A percentile compares a stretch with the other conserved stretches of the same genome.
phyloP scores from a whole-genome alignment of 1,140 invertebrate species.

The Daktulosphaira vitifoliae region DNA sequence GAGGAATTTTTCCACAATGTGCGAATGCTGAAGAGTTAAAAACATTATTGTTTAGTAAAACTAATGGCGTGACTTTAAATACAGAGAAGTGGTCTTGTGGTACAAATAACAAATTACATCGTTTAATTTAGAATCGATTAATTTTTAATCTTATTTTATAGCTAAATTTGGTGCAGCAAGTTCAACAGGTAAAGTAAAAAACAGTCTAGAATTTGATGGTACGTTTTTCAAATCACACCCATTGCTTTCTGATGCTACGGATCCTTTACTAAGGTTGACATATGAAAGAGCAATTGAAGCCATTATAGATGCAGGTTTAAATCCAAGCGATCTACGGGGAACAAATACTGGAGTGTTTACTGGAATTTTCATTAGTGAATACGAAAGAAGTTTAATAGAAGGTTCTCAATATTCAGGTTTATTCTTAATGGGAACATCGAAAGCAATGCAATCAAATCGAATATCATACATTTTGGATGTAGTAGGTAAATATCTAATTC shows the following conservation, averaged over 20 bases:
- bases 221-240: conserved; percentile 39
- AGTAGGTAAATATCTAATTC: conserved; percentile 2
- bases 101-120: neutral
- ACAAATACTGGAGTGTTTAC: conserved; percentile 12
- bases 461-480: conserved; percentile 40
- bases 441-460: conserved; percentile 59
- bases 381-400: too few relatives aligned
- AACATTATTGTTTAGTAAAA: conserved; percentile 47
- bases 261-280: conserved; percentile 35
- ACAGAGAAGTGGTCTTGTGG: conserved; percentile 7
- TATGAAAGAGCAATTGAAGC: conserved; percentile 31
- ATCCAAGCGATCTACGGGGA: neutral
- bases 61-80: conserved; percentile 13
- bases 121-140: too few relatives aligned
- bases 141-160: too few relatives aligned
- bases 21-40: conserved; percentile 52
- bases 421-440: conserved; percentile 52
- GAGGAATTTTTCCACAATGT: conserved; percentile 55
- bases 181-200: conserved; percentile 17
- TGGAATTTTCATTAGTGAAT: neutral
- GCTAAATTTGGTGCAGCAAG: too few relatives aligned
- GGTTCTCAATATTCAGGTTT: neutral
- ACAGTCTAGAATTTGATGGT: conserved; percentile 36
- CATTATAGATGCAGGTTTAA: conserved; percentile 30
- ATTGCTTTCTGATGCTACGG: conserved; percentile 36